Evolutionary conservation across 2,113 vertebrate species (phyloP).

Genomic region (Suricata suricatta): DNA sequence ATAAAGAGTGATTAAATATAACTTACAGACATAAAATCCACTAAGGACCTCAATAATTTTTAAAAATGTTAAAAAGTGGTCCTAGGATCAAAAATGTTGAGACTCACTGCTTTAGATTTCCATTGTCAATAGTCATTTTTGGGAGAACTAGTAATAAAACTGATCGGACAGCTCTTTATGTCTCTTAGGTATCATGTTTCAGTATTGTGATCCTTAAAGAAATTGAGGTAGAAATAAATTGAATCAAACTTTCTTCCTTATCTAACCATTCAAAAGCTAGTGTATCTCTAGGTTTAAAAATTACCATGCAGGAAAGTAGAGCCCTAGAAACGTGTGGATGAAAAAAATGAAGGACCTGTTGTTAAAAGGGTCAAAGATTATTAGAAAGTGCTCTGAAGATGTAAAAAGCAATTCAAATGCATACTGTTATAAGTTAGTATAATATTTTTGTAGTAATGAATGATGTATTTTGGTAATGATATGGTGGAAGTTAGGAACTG

Average conservation of each 20-base stretch:
- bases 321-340: not conserved
- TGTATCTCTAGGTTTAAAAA: not conserved
- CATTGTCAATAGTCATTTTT: not conserved
- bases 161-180: not conserved
- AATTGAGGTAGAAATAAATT: not conserved
- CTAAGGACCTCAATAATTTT: not conserved
- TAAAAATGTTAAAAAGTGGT: not conserved
- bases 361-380: not conserved
- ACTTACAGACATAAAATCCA: not conserved
- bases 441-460: not conserved
- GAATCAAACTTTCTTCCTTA: conserved; percentile 14
- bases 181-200: not conserved
- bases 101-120: not conserved
- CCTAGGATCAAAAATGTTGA: not conserved
- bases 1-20: not conserved
- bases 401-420: not conserved
- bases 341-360: not conserved
- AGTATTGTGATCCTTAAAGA: not conserved
- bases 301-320: not conserved
- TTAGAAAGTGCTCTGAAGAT: not conserved
- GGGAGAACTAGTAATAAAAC: not conserved
- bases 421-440: not conserved
- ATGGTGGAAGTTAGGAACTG: not conserved
- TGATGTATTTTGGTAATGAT: not conserved
- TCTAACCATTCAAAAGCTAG: not conserved